Percentiles rank a stretch among this genome's conserved stretches.
Conservation (phyloP, 2,113 vertebrate species). For the Hippocampus mohnikei region DNA sequence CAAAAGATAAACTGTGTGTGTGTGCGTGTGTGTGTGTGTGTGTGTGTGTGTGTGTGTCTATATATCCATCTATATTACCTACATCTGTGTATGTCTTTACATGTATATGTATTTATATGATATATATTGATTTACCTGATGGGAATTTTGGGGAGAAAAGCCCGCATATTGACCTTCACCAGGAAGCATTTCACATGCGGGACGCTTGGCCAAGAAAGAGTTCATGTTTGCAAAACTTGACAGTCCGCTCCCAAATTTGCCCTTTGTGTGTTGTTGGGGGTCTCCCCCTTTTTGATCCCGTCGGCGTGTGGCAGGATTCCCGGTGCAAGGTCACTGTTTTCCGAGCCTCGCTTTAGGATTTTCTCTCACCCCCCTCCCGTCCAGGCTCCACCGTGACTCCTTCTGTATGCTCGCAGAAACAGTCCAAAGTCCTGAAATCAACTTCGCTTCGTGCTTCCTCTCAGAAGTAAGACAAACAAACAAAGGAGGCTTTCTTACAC, state of each 20-base stretch:
- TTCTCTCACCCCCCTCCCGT: conserved; percentile 2
- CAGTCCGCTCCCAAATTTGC: not conserved
- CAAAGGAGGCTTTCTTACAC: not conserved
- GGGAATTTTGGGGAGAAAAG: not conserved
- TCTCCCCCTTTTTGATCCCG: conserved; percentile 2
- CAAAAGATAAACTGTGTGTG: no score
- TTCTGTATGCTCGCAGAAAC: not conserved
- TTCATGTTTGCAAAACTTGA: no score
- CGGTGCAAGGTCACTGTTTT: conserved; percentile 63
- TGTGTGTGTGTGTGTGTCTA: no score
- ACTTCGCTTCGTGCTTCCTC: not conserved
- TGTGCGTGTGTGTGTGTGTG: no score
- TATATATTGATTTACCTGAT: no score
- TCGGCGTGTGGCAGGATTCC: conserved; percentile 39
- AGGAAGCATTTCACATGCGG: no score
- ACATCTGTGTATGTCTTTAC: no score
- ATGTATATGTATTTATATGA: no score
- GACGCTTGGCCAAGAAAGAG: no score
- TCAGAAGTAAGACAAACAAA: not conserved
- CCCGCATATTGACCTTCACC: not conserved
- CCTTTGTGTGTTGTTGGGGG: not conserved
- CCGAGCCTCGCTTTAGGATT: conserved; percentile 47
- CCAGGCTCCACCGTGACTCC: not conserved
- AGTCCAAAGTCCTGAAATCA: not conserved
- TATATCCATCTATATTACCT: no score